Evolutionary conservation across 2,113 vertebrate genomes (phyloP).

Genomic region (Aleadryas rufinucha): DNA sequence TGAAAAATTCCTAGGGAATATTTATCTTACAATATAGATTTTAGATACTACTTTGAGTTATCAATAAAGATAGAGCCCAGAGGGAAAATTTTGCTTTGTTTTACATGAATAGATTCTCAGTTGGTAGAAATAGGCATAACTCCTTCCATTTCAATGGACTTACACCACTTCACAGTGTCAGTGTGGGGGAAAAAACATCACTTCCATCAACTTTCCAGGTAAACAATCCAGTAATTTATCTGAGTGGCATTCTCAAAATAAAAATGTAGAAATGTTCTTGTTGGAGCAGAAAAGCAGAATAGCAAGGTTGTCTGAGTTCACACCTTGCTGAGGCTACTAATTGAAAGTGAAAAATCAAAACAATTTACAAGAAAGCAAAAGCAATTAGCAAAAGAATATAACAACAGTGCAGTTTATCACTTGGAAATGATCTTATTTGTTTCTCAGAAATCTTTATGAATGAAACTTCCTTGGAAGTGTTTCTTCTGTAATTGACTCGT

Average conservation of each 20-base stretch:
- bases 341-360: neutral
- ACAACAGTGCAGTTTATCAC: neutral
- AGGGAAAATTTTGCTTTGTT: neutral
- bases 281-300: neutral
- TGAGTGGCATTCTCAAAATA: neutral
- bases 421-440: neutral
- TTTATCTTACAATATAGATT: neutral
- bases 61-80: neutral
- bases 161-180: neutral
- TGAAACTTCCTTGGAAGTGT: neutral
- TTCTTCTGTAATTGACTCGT: neutral
- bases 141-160: neutral
- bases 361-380: neutral
- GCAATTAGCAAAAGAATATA: neutral
- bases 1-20: neutral
- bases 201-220: neutral
- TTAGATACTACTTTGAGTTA: neutral
- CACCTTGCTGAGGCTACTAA: neutral
- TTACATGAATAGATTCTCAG: neutral
- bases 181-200: neutral
- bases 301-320: neutral
- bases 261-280: neutral
- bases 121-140: neutral
- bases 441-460: neutral
- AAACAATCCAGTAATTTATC: neutral